Conservation (phyloP, 1,140 invertebrate species). For the Matsumurasca onukii region DNA sequence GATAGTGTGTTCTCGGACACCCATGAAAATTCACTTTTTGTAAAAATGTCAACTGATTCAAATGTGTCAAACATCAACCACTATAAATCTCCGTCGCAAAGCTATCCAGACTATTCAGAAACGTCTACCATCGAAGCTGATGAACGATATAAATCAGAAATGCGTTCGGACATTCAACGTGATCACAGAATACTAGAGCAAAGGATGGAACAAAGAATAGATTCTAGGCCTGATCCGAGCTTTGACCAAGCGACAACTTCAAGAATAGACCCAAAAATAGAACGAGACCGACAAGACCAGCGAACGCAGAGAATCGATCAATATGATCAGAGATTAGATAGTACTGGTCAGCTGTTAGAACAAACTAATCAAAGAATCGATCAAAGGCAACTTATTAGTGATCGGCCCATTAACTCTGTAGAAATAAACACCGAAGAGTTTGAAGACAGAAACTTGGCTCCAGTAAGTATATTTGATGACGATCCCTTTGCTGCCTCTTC, state of each 20-base stretch:
- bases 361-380: not conserved
- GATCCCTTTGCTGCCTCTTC: constrained; percentile 57
- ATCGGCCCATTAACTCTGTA: no score
- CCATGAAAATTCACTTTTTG: constrained; percentile 35
- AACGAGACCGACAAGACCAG: not conserved
- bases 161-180: not conserved
- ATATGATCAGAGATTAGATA: not conserved
- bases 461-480: constrained; percentile 39
- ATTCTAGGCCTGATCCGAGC: constrained; percentile 26
- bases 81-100: constrained; percentile 42
- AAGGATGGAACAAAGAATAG: constrained; percentile 41
- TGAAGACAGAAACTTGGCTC: not conserved
- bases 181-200: constrained; percentile 45
- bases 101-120: constrained; percentile 42
- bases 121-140: constrained; percentile 16
- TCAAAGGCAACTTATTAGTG: no score
- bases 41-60: constrained; percentile 1
- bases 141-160: not conserved
- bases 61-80: not conserved
- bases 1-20: constrained; percentile 68
- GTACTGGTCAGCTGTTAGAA: not conserved
- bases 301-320: not conserved
- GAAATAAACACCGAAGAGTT: no score
- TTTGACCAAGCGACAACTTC: no score
- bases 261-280: no score